Evolutionary conservation across 2,797 vertebrate genomes (phyloP).

Genomic region (Coccyzus lansbergi): DNA sequence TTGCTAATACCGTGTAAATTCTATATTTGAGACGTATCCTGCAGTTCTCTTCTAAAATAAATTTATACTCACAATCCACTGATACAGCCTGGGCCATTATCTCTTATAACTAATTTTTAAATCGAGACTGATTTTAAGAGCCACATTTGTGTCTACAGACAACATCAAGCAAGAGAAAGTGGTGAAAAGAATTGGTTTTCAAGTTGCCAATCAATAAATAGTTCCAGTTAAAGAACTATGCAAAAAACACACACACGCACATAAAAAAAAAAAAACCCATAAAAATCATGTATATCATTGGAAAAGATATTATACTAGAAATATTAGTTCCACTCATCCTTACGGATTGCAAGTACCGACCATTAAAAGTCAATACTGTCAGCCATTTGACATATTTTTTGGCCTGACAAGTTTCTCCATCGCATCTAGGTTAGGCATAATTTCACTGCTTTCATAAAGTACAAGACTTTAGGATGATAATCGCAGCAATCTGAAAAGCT

Average conservation of each 20-base stretch:
- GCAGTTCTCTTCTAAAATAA: background rate
- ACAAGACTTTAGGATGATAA: background rate
- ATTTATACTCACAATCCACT: background rate
- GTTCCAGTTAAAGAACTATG: background rate
- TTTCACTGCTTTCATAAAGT: background rate
- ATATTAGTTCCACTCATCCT: background rate
- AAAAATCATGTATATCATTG: background rate
- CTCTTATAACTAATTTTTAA: background rate
- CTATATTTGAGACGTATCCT: background rate
- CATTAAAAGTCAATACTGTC: background rate
- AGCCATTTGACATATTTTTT: slow-evolving; percentile 5
- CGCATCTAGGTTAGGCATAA: background rate
- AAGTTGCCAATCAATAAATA: background rate
- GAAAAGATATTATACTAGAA: background rate
- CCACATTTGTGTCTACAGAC: background rate
- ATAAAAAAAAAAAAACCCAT: background rate
- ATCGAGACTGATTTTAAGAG: background rate
- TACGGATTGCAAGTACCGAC: background rate
- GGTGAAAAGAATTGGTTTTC: background rate
- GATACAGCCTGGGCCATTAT: background rate
- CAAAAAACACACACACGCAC: background rate
- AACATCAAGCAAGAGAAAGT: background rate
- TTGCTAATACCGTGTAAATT: slow-evolving; percentile 25
- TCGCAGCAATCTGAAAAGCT: background rate
- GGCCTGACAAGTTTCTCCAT: background rate